These are phyloP conservation scores for Ectemnius cavifrons DNA, from an alignment of 2,888 invertebrate species.

Conservation along the genomic window DNA sequence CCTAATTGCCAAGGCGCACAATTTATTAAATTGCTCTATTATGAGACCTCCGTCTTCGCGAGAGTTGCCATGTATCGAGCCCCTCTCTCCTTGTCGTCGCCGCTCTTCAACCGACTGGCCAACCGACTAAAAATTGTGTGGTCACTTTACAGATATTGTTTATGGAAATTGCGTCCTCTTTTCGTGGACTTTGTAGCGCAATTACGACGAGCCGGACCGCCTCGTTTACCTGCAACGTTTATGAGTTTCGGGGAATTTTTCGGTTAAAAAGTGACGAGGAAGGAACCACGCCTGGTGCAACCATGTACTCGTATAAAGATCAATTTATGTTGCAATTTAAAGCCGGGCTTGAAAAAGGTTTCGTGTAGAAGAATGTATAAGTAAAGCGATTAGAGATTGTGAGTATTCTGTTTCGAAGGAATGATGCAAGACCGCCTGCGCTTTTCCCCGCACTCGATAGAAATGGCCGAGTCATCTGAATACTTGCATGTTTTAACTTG, in stretches of 20 bases:
- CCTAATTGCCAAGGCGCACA: slow-evolving; percentile 65
- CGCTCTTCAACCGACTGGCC: too few species aligned
- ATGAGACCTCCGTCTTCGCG: slow-evolving; percentile 37
- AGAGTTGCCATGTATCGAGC: background rate
- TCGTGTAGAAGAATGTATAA: too few species aligned
- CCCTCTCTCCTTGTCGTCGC: background rate
- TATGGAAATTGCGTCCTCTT: slow-evolving; percentile 62
- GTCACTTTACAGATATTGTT: slow-evolving; percentile 58
- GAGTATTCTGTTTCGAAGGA: background rate
- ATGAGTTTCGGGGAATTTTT: too few species aligned
- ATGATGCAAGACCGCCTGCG: background rate
- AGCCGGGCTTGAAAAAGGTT: slow-evolving; percentile 1
- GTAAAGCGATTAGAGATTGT: too few species aligned
- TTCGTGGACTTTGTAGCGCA: background rate
- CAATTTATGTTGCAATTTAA: too few species aligned
- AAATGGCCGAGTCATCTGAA: background rate
- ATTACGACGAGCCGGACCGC: background rate
- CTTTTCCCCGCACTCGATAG: background rate
- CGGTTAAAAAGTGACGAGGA: too few species aligned
- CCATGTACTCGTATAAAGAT: too few species aligned
- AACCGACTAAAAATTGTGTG: slow-evolving; percentile 5
- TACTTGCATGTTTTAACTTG: background rate
- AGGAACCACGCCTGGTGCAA: too few species aligned
- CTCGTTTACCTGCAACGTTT: background rate
- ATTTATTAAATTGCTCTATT: slow-evolving; percentile 73